These are phyloP conservation scores for Xiphophorus couchianus DNA, from an alignment of 2,113 vertebrate species.

Conservation along the genomic window DNA sequence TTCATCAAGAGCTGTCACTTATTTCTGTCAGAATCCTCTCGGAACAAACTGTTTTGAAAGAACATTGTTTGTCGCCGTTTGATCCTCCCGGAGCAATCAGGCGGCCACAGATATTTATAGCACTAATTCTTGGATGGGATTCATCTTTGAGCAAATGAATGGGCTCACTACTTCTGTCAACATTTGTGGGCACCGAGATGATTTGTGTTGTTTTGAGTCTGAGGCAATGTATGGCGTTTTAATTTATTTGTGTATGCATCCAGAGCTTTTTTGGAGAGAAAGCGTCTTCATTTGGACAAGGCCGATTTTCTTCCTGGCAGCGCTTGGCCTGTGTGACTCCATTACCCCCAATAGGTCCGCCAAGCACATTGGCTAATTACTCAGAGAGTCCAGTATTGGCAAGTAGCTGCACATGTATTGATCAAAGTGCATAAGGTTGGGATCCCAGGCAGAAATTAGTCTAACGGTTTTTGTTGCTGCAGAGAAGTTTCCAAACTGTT, in stretches of 20 bases:
- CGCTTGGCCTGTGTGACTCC: conserved; percentile 60
- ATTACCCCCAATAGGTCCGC: conserved; percentile 68
- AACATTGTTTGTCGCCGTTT: conserved; percentile 66
- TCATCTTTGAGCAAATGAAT: conserved; percentile 71
- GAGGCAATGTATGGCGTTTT: conserved; percentile 36
- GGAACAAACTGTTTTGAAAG: conserved; percentile 74
- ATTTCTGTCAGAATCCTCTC: conserved; percentile 71
- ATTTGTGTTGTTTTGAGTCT: conserved; percentile 56
- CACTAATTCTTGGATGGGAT: conserved; percentile 60
- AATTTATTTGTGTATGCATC: conserved; percentile 8
- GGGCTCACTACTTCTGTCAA: conserved; percentile 53
- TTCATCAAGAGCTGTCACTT: conserved; percentile 73
- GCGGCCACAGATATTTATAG: conserved; percentile 74
- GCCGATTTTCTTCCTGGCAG: conserved; percentile 61
- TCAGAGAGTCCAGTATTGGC: conserved; percentile 78
- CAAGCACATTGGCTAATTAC: conserved; percentile 79
- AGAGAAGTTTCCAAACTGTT: conserved; percentile 38
- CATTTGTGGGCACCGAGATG: neutral
- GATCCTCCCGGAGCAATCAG: conserved; percentile 64
- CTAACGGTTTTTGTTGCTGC: conserved; percentile 63
- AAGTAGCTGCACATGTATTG: conserved; percentile 77
- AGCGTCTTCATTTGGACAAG: conserved; percentile 40
- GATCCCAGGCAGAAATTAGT: conserved; percentile 77
- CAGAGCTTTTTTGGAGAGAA: conserved; percentile 31
- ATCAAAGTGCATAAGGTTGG: conserved; percentile 69